These are phyloP conservation scores for Cydia splendana DNA, from an alignment of 1,140 invertebrate genomes.

Conservation along the genomic window DNA sequence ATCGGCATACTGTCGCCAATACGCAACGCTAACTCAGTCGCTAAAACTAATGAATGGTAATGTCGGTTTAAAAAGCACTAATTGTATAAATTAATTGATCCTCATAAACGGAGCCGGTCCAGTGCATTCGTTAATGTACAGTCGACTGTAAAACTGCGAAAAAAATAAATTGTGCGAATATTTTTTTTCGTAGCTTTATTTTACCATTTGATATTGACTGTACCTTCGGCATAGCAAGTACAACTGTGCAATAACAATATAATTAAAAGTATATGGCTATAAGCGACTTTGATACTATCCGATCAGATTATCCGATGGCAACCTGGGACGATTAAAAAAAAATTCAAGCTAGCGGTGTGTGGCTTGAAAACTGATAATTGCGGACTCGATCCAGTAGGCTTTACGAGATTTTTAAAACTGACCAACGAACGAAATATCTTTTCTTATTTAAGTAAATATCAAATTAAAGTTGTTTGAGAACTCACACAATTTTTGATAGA, in stretches of 20 bases:
- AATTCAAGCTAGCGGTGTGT: too few relatives aligned
- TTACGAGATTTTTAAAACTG: too few relatives aligned
- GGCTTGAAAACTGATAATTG: too few relatives aligned
- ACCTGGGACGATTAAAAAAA: too few relatives aligned
- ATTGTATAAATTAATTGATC: slow-evolving; percentile 31
- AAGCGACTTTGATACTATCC: background rate
- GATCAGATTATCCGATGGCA: too few relatives aligned
- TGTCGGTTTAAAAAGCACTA: slow-evolving; percentile 3
- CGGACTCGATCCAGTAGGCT: too few relatives aligned
- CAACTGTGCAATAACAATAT: background rate
- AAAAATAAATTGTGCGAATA: background rate
- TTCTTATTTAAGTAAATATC: too few relatives aligned
- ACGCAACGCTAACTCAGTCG: background rate
- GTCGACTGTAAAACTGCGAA: background rate
- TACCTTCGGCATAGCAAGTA: background rate
- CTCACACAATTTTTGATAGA: too few relatives aligned
- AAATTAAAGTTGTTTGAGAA: too few relatives aligned
- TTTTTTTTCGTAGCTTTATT: background rate
- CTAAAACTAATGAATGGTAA: slow-evolving; percentile 8
- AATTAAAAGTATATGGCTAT: background rate
- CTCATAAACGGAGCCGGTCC: slow-evolving; percentile 28
- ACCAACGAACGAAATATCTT: too few relatives aligned
- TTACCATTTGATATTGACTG: background rate
- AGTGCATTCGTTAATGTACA: slow-evolving; percentile 11
- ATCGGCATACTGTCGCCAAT: slow-evolving; percentile 11